These are phyloP conservation scores for Adelosebastes latens DNA, from an alignment of 2,797 vertebrate genomes.

Conservation along the genomic window DNA sequence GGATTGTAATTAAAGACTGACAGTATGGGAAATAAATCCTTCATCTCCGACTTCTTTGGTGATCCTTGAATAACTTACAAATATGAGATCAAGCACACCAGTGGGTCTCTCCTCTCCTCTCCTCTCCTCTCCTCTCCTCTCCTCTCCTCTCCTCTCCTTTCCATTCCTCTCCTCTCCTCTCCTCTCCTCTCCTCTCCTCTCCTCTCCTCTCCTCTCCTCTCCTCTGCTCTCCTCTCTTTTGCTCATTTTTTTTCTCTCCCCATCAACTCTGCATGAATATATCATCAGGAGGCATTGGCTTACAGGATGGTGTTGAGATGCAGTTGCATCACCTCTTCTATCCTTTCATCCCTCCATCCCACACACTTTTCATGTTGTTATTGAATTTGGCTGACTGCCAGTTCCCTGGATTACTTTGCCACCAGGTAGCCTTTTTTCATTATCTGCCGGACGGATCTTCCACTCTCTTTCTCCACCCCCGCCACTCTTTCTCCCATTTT, in stretches of 20 bases:
- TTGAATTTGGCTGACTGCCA: conserved; percentile 77
- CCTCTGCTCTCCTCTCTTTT: background rate
- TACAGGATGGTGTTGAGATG: conserved; percentile 78
- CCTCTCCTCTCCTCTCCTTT: background rate
- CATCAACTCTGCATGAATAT: conserved; percentile 69
- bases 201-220: no score
- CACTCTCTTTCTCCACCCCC: conserved; percentile 52
- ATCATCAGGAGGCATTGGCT: conserved; percentile 71
- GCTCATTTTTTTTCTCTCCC: conserved; percentile 17
- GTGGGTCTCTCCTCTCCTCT: conserved; percentile 5
- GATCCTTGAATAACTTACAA: background rate
- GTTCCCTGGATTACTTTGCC: conserved; percentile 78
- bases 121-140: background rate
- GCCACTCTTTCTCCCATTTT: conserved; percentile 61
- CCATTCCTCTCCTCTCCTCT: no score
- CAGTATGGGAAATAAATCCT: background rate
- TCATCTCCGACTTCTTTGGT: background rate
- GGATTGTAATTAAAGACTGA: background rate
- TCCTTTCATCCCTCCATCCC: conserved; percentile 73
- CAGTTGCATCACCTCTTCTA: conserved; percentile 80
- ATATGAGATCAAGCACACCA: background rate
- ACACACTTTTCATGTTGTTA: conserved; percentile 79
- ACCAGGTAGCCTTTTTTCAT: conserved; percentile 79
- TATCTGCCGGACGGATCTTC: conserved; percentile 75
- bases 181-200: no score